phyloP scores from a whole-genome alignment of 2,113 vertebrate species.

The Etia nguti region DNA sequence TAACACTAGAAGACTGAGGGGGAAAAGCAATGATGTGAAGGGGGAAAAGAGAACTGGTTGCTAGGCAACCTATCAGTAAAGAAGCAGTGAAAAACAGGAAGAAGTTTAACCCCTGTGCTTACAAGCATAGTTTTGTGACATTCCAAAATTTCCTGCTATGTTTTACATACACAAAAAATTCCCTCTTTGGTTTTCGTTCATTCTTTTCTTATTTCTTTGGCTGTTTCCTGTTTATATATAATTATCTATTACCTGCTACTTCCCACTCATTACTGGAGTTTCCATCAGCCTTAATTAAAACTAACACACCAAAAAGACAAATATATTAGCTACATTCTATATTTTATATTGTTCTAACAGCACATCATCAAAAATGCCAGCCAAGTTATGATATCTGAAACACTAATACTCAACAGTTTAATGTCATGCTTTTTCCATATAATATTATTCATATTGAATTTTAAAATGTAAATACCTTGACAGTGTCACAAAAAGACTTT shows the following conservation, averaged over 20 bases:
- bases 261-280: too few species aligned
- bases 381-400: background rate
- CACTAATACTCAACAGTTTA: background rate
- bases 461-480: background rate
- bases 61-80: background rate
- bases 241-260: too few species aligned
- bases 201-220: background rate
- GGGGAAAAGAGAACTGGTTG: background rate
- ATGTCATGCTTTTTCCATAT: background rate
- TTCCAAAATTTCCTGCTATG: background rate
- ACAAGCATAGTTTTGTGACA: background rate
- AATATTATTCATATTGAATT: background rate
- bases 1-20: background rate
- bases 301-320: too few species aligned
- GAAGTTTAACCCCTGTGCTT: background rate
- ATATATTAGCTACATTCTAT: too few species aligned
- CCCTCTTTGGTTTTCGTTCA: background rate
- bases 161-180: background rate
- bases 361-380: background rate
- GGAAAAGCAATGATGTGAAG: background rate
- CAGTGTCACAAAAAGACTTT: background rate
- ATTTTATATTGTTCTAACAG: background rate
- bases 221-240: background rate
- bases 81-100: background rate
- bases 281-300: too few species aligned